A percentile compares a stretch with the other conserved stretches of the same genome.
These are phyloP conservation scores for Halisarca cf. caerulea DNA, from an alignment of 37 sponge, comb jelly and placozoan species.

Conservation along the genomic window DNA sequence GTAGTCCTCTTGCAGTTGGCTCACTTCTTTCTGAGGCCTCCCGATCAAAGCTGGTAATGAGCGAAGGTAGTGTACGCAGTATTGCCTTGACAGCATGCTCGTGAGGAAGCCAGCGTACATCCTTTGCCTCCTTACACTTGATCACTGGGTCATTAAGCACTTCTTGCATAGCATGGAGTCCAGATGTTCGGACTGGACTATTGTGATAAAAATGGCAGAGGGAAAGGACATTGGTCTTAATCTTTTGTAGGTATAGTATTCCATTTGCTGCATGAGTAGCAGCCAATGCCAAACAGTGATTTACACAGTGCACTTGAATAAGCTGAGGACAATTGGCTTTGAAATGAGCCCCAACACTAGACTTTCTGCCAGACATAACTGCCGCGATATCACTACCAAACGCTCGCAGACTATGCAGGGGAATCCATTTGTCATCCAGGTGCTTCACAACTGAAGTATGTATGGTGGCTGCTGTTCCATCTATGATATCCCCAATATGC, in stretches of 20 bases:
- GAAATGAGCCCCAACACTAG: background rate
- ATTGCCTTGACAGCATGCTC: conserved; percentile 36
- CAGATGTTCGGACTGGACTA: conserved; percentile 8
- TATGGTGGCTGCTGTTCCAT: conserved; percentile 10
- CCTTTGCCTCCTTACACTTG: conserved; percentile 26
- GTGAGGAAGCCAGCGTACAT: conserved; percentile 59
- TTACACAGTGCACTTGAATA: conserved; percentile 2
- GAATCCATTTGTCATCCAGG: background rate
- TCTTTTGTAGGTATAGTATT: conserved; percentile 15
- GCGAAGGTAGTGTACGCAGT: conserved; percentile 38
- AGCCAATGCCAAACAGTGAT: conserved; percentile 20
- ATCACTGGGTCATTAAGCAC: background rate
- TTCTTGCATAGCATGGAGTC: conserved; percentile 10
- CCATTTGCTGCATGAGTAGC: background rate
- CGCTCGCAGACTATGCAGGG: background rate
- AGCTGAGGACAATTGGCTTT: background rate
- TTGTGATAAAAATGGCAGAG: conserved; percentile 5
- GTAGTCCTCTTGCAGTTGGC: too few species aligned
- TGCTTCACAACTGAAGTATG: background rate
- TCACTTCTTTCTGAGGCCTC: conserved; percentile 32
- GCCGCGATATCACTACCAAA: background rate
- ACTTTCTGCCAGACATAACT: background rate
- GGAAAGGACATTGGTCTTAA: background rate
- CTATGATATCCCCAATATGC: background rate
- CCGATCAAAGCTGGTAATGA: conserved; percentile 26